Evolutionary conservation across 1,140 invertebrate species (phyloP).

Genomic region (Brachionus paranguensis): DNA sequence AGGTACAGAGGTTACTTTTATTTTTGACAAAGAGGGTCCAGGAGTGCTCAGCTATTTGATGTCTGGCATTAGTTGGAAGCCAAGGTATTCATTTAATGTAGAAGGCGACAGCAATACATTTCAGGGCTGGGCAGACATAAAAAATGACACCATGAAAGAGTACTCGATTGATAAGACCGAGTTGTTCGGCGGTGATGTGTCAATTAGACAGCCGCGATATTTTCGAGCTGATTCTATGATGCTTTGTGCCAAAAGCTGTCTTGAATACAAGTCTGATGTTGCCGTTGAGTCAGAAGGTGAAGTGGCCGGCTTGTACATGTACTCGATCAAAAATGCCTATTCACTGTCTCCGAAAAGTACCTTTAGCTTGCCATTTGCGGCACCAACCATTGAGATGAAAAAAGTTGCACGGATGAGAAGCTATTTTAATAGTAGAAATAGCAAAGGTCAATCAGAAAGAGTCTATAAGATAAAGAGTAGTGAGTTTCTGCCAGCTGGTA

Average conservation of each 20-base stretch:
- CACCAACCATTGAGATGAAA: background rate
- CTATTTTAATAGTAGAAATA: background rate
- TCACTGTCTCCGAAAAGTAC: background rate
- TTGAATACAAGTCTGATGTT: background rate
- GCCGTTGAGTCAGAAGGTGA: slow-evolving; percentile 13
- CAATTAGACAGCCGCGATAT: background rate
- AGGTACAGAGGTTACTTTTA: slow-evolving; percentile 8
- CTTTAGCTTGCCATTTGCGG: slow-evolving; percentile 11
- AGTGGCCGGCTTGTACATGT: slow-evolving; percentile 1
- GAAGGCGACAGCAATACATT: background rate
- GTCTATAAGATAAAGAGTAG: background rate
- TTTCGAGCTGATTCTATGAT: background rate
- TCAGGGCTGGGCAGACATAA: slow-evolving; percentile 30
- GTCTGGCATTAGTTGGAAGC: slow-evolving; percentile 22
- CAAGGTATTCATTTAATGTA: slow-evolving; percentile 9
- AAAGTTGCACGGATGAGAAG: background rate
- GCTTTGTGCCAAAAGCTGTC: background rate
- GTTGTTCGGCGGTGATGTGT: slow-evolving; percentile 18
- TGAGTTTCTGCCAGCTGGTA: slow-evolving; percentile 16
- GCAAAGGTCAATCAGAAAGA: slow-evolving; percentile 30
- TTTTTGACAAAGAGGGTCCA: slow-evolving; percentile 11
- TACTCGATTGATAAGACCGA: slow-evolving; percentile 16
- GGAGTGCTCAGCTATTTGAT: slow-evolving; percentile 7
- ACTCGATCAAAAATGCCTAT: background rate
- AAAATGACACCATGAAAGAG: slow-evolving; percentile 13